These are phyloP conservation scores for Mormoops blainvillei DNA, from an alignment of 2,113 vertebrate species.

Conservation along the genomic window DNA sequence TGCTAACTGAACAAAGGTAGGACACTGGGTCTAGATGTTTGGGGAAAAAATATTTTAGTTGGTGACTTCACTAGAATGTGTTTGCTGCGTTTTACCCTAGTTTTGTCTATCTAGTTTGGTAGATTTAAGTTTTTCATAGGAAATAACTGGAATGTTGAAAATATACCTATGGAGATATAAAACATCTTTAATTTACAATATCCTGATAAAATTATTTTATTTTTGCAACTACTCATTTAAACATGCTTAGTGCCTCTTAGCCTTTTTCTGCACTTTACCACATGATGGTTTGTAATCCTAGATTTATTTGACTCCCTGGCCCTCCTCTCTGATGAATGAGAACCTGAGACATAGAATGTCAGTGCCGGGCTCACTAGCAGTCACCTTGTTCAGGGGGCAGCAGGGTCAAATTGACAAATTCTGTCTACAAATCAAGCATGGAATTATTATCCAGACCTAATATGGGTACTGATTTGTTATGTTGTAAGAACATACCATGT, in stretches of 20 bases:
- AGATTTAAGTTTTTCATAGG: neutral
- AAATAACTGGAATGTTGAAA: neutral
- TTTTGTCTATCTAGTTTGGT: slow-evolving; percentile 4
- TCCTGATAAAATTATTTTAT: neutral
- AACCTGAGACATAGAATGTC: neutral
- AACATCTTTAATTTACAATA: neutral
- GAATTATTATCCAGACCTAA: neutral
- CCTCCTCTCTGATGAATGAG: neutral
- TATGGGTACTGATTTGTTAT: neutral
- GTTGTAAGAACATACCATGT: neutral
- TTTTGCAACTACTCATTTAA: neutral
- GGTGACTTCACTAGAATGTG: slow-evolving; percentile 9
- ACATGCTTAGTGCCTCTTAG: neutral
- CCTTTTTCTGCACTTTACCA: neutral
- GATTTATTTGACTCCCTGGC: neutral
- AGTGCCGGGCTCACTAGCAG: neutral
- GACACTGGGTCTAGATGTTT: neutral
- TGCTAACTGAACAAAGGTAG: neutral
- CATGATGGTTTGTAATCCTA: neutral
- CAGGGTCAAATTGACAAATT: neutral
- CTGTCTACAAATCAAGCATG: neutral
- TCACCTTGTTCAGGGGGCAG: neutral
- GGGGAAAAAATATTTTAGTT: neutral
- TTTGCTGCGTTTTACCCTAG: neutral
- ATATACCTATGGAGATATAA: neutral